Evolutionary conservation across 2,797 vertebrate species (phyloP).

Genomic region (Acipenser transmontanus): DNA sequence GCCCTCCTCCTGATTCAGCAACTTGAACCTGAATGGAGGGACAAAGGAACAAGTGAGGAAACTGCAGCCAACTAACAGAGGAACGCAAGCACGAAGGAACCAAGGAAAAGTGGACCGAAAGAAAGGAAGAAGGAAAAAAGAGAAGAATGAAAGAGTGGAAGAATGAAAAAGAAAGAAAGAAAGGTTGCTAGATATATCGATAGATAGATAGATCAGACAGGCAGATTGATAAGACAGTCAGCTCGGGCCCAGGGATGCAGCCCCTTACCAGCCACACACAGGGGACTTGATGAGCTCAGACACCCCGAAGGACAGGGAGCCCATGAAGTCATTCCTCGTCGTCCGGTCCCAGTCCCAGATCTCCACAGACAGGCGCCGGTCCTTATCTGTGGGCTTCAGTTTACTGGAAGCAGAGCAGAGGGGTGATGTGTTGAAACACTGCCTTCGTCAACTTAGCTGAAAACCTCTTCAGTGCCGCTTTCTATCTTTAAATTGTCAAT

Average conservation of each 20-base stretch:
- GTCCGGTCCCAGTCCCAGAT: conserved; percentile 97
- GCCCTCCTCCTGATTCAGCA: conserved; percentile 92
- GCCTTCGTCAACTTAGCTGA: too few relatives aligned
- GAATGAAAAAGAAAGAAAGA: too few relatives aligned
- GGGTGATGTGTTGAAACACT: too few relatives aligned
- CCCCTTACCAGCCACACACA: conserved; percentile 80
- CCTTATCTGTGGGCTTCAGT: conserved; percentile 85
- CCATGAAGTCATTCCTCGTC: conserved; percentile 96
- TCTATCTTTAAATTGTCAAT: too few relatives aligned
- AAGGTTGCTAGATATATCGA: too few relatives aligned
- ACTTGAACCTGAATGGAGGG: conserved; percentile 77
- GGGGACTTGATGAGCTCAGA: conserved; percentile 91
- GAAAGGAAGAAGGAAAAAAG: background rate
- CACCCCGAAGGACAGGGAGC: conserved; percentile 95
- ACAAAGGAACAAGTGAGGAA: background rate
- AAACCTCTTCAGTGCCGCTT: too few relatives aligned
- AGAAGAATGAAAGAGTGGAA: too few relatives aligned
- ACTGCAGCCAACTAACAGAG: background rate
- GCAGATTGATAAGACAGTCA: too few relatives aligned
- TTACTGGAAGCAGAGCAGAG: conserved; percentile 57
- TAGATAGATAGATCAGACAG: too few relatives aligned
- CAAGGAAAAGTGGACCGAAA: background rate
- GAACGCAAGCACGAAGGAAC: background rate
- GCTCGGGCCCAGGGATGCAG: too few relatives aligned
- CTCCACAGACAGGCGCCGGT: conserved; percentile 88